Base-by-base conservation (phyloP, 2,113 vertebrate genomes). In the Mugil cephalus region DNA sequence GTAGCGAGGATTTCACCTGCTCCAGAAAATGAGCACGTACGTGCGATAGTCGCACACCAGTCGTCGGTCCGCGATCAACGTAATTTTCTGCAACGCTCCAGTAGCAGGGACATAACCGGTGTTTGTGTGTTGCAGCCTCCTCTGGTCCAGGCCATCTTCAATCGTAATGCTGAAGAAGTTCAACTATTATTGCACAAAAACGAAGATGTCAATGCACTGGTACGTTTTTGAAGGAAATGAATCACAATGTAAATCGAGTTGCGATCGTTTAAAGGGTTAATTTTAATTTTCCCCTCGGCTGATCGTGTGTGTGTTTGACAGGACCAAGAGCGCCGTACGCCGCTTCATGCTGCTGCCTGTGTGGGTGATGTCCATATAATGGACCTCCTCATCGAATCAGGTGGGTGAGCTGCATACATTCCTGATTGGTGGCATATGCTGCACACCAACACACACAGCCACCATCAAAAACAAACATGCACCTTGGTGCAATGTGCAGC, bases 111-210 rank as follows among this genome's bases (percentile, higher is more conserved):
- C 11, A 50, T 39, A 36, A 14, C 30, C 7, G 46, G 11, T 65
- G 6, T 82, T 50, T 67, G 15, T 88, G 65, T 74, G 1, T 83
- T 88, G 30, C 86, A 94, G 98, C 95, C 97, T 94, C 97, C 96
- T 93, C 95, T 99, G 95, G 96, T 99, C 95, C 98, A 99, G 95
- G 98, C 98, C 92, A 97, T 99, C 94, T 99, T 99, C 94, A 98
- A 96, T 92, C 96, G 97, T 74, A 97, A 99, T 93, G 88, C 96
- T 91, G 98, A 99, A 93, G 97, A 99, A 94, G 94, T 99, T 89
- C 94, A 96, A 90, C 95, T 94, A 55, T 82, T 98, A 91, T 95
- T 99, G 92, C 96, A 95, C 80, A 96, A 97, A 94, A 97, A 97
- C 91, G 98, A 99, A 93, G 98, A 98, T 93, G 96, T 98, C 92